These are phyloP conservation scores for Nipponia nippon DNA, from an alignment of 2,113 vertebrate species.

Conservation along the genomic window DNA sequence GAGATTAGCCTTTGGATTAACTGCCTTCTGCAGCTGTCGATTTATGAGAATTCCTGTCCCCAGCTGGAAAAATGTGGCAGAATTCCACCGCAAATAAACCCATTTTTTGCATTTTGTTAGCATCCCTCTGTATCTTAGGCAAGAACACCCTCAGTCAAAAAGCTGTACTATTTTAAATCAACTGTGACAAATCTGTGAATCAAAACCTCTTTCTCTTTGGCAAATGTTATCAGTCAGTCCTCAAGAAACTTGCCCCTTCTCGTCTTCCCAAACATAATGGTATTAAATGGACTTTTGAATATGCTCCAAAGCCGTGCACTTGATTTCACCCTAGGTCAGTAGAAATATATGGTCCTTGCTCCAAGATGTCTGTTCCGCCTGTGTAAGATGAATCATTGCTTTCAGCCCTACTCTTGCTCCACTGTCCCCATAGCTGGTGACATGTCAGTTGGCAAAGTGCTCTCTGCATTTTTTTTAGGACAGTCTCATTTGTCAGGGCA, in stretches of 20 bases:
- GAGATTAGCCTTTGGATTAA: slow-evolving; percentile 51
- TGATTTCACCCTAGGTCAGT: slow-evolving; percentile 31
- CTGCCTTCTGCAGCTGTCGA: slow-evolving; percentile 45
- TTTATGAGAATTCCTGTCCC: slow-evolving; percentile 40
- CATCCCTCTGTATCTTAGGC: not conserved
- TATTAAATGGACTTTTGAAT: slow-evolving; percentile 20
- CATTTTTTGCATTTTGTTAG: slow-evolving; percentile 30
- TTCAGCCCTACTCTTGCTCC: not conserved
- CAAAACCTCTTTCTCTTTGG: slow-evolving; percentile 31
- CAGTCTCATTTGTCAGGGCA: not conserved
- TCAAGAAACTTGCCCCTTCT: slow-evolving; percentile 37
- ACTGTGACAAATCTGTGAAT: slow-evolving; percentile 40
- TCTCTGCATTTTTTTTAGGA: not conserved
- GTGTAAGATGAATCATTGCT: not conserved
- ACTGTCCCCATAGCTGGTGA: not conserved
- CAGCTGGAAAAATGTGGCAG: slow-evolving; percentile 39
- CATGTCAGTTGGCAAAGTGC: not conserved
- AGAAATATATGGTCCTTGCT: not conserved
- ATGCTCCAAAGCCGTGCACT: not conserved
- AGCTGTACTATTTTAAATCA: slow-evolving; percentile 34
- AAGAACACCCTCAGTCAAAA: not conserved
- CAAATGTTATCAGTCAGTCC: slow-evolving; percentile 37
- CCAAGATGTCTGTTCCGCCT: not conserved
- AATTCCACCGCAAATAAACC: not conserved
- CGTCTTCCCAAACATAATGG: not conserved